Evolutionary conservation across 2,888 invertebrate genomes (phyloP), one percentile per base, ranked within the genome.

Genomic region (Noctua fimbriata): DNA sequence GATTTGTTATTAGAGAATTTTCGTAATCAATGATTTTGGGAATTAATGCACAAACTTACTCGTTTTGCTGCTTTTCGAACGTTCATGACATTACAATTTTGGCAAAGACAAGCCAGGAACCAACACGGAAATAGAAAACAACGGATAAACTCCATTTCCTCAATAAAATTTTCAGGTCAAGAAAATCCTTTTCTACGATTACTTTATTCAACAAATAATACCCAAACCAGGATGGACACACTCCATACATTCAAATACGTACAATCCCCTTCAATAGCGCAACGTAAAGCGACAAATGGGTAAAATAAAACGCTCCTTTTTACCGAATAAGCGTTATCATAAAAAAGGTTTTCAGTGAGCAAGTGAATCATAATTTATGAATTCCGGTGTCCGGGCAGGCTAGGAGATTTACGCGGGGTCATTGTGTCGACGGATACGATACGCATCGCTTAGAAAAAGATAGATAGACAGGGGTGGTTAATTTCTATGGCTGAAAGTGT

Each of bases 291-390:
- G 95, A 93, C 94, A 94, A 94, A 94, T 94, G 95, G 92, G 93
- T 93, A 92, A 95, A 95, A 95, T 95, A 96, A 96, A 96, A 94
- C 93, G 94, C 93, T 91, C 91, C 93, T 94, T 95, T 95, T 94
- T 94, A 95, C 94, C 94, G 94, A 95, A 95, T 96, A 96, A 96
- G 94, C 95, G 95, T 95, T 94, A 95, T 96, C 95, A 96, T 96
- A 96, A 96, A 96, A 96, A 96, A 96, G 96, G 95, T 96, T 96
- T 96, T 96, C 96, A 95, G 96, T 95, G 95, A 96, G 96, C 96
- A 96, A 96, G 96, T 96, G 96, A 96, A 96, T 96, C 96, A 96
- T 96, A 96, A 96, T 96, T 96, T 96, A 96, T 96, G 96, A 96
- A 96, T 96, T 96, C 96, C 96, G 96, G 94, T 95, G 96, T 96